These are phyloP conservation scores for Trachelipus rathkii DNA, from an alignment of 1,140 invertebrate species.

Conservation along the genomic window DNA sequence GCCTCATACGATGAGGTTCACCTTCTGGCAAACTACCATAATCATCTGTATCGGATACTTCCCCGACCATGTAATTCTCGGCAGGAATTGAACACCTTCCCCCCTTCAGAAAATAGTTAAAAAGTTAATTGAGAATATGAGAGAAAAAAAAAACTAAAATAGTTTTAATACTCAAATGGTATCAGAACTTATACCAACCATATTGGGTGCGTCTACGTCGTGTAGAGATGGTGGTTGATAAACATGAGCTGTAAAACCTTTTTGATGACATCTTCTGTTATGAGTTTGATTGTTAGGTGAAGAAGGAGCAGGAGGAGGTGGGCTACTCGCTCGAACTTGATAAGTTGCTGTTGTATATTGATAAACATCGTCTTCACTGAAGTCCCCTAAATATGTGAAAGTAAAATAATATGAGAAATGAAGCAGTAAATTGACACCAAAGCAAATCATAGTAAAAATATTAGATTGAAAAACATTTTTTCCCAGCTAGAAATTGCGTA, in stretches of 20 bases:
- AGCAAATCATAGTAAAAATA: no score
- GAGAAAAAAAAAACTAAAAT: no score
- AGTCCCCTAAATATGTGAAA: constrained; percentile 23
- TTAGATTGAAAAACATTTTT: no score
- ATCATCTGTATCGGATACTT: neutral
- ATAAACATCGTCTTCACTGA: constrained; percentile 43
- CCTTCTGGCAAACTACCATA: neutral
- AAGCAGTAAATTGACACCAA: no score
- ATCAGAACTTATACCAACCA: constrained; percentile 22
- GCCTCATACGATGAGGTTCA: neutral
- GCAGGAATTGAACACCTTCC: neutral
- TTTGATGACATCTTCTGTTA: constrained; percentile 24
- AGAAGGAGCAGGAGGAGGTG: constrained; percentile 41
- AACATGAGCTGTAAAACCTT: constrained; percentile 40
- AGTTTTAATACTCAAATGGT: no score
- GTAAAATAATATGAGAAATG: no score
- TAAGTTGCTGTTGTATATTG: constrained; percentile 42
- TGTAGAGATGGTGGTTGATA: constrained; percentile 43
- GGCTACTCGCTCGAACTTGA: constrained; percentile 37
- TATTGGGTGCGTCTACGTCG: constrained; percentile 40
- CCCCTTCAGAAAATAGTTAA: neutral
- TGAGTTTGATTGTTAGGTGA: constrained; percentile 28
- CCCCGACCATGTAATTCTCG: neutral
- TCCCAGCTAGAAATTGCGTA: no score
- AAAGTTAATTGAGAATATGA: no score